Evolutionary conservation across 1,140 invertebrate genomes (phyloP), one percentile per base, ranked within the genome.

Genomic region (Zaprionus tsacasi): DNA sequence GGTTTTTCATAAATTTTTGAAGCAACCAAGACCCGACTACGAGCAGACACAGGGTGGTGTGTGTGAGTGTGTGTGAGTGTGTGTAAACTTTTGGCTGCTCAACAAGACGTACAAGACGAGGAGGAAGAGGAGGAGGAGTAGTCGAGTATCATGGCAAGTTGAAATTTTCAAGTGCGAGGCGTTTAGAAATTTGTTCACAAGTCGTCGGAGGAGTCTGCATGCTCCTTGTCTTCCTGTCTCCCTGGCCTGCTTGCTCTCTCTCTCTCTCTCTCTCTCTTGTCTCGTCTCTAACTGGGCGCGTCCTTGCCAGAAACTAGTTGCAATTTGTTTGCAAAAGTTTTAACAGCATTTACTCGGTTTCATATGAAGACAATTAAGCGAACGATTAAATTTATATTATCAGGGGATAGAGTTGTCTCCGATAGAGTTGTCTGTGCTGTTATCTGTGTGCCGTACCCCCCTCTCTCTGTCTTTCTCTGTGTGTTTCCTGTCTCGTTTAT

Each of bases 321-420:
- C 85, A 89, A 88, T 88, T 88, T 88, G 85, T 88, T 88, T 88
- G 85, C 70, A 65, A 88, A 88, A 88, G 74, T 88, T 88, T 88
- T 85, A 88, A 83, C 85, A 88, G 85, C 85, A 88, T 88, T 88
- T 88, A 89, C 80, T 87, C 70, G 85, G 81, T 89, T 88, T 88
- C 85, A 79, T 82, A 83, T 89, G 85, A 89, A 85, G 85, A 88
- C 85, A 88, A 88, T 88, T 88, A 88, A 83, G 85, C 81, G 78
- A 88, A 76, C 85, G 85, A 88, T 88, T 88, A 88, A 88, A 88
- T 88, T 88, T 88, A 88, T 88, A 88, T 88, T 88, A 88, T 89
- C 83, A 83, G 70, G 78, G 86, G 81, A 89, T 79, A 73, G 57
- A 78, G 71, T 83, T 21, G 21, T 27, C 35, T 13, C 52, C 40